Evolutionary conservation across 2,797 vertebrate species (phyloP), one percentile per base, ranked within the genome.

Genomic region (Gymnocypris eckloni): DNA sequence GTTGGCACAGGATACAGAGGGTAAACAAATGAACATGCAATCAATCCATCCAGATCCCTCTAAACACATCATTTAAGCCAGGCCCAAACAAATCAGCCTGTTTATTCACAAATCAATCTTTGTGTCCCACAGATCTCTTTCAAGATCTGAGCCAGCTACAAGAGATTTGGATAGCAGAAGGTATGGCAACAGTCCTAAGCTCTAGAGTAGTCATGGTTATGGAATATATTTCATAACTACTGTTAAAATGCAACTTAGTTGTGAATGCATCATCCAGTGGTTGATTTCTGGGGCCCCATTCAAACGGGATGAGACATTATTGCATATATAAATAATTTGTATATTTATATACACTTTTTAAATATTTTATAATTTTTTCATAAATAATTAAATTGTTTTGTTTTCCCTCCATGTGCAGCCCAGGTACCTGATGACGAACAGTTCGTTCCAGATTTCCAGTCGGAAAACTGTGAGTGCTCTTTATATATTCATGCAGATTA

Each of bases 401-500:
- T 87, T 80, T 83, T 79, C 33, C 20, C n/a, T 50, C 48, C 83
- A 59, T 72, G 4, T 73, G 82, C 90, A 93, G 97, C 97, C 93
- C 98, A 97, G 94, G 97, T 96, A 91, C 97, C 98, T 0, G 98
- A 98, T 15, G 97, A 98, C 9, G 98, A 98, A 93, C 98, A 99
- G 86, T 99, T 97, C 95, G 97, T 98, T 93, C 98, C 98, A 90
- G 98, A 99, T 96, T 99, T 98, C 94, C 98, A 97, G 94, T 97
- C 97, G 84, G 97, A 96, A 93, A 97, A 97, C 92, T 81, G 98
- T 99, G 92, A 98, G 98, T 97, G 91, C 79, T 87, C 79, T 39
- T 66, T 33, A 48, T 18, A 79, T 83, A 75, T 89, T 83, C 67
- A 64, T 81, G 79, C 15, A 50, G 33, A 79, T 25, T 3, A 33